Conservation (phyloP, 2,797 vertebrate genomes). For the Epinephelus awoara region DNA sequence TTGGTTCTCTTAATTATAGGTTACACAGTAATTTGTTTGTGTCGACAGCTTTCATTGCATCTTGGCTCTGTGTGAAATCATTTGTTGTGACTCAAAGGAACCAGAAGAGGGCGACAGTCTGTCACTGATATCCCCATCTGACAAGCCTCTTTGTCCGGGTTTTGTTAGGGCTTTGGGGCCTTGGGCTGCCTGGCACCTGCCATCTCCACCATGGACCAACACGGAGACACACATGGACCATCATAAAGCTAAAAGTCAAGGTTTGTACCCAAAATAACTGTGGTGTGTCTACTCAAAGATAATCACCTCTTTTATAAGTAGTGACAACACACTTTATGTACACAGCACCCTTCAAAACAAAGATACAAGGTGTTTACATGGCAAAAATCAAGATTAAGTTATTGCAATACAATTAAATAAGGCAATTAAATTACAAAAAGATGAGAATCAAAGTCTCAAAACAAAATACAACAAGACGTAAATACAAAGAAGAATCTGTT, state of each 20-base stretch:
- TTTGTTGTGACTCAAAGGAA: not conserved
- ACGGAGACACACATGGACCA: not conserved
- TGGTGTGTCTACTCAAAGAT: not conserved
- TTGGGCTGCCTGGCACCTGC: slow-evolving; percentile 56
- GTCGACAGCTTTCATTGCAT: not conserved
- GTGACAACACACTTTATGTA: not conserved
- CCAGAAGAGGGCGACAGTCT: slow-evolving; percentile 73
- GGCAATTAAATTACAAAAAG: not conserved
- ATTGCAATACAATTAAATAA: not conserved
- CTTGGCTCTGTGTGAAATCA: not conserved
- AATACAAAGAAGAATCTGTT: not conserved
- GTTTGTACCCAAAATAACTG: not conserved
- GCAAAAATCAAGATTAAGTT: not conserved
- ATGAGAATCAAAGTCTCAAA: not conserved
- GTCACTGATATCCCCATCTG: slow-evolving; percentile 8
- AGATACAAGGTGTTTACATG: not conserved
- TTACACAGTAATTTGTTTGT: not conserved
- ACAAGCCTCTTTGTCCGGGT: not conserved
- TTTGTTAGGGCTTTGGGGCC: not conserved
- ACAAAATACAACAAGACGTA: not conserved
- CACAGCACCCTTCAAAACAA: not conserved
- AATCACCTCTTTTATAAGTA: not conserved
- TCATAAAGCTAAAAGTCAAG: not conserved
- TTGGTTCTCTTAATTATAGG: not conserved
- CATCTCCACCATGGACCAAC: not conserved